Base-by-base conservation (phyloP, 2,797 vertebrate species). In the Danio choprae region DNA sequence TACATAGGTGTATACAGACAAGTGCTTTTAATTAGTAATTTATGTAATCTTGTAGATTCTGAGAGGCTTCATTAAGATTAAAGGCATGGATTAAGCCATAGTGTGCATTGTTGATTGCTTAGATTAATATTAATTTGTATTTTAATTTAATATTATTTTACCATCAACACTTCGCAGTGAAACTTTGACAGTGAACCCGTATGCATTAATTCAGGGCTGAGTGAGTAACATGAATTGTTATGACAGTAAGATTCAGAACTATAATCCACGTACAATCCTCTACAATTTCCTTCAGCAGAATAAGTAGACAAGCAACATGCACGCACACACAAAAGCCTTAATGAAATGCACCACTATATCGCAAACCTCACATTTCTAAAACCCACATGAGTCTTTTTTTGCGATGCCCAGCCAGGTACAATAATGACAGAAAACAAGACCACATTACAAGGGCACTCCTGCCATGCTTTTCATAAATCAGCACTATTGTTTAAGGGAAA, bases 401-500 rank as follows among this genome's bases (percentile, higher is more conserved):
- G 55, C 65, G 29, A 16, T 67, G 72, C 36, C 20, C 53, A 36
- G 16, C 72, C 51, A 60, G 51, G 41, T 79, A 68, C 51, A 79
- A 67, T 59, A 38, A 51, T 78, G 55, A 74, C 41, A 60, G 18
- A 65, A 80, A 79, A 83, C 64, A 71, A 82, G 79, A 80, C 77
- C 43, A 69, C 50, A 60, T 56, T 10, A 46, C 77, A 68, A 48
- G 43, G 4, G 41, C 48, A 60, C 48, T 71, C 12, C 51, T 36
- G 36, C 18, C 46, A 73, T 43, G 76, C 20, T 60, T 64, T 72
- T 60, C 51, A 40, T 56, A 58, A 48, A 85, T 80, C 67, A 74
- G 84, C 74, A 71, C 43, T 77, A 81, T 83, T 85, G 81, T 87
- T 88, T 89, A 77, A 81, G 75, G 80, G 82, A 81, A 87, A 82